Evolutionary conservation across 2,113 vertebrate species (phyloP), one percentile per base, ranked within the genome.

Genomic region (Chionodraco myersi): DNA sequence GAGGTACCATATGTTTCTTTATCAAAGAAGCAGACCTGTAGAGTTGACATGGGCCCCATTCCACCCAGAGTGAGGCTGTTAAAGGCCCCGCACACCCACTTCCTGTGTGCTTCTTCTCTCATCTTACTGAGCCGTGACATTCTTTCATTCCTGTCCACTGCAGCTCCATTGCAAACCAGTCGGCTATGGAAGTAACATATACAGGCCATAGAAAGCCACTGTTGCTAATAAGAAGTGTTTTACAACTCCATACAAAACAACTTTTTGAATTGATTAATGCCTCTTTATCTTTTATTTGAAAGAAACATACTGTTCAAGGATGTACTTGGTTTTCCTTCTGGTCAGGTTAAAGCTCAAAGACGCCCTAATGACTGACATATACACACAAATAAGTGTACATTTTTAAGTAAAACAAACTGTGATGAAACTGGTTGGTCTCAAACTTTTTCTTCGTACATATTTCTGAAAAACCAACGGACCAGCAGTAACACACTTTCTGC

Each of bases 71-170:
- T 77, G 56, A 80, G 75, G 58, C 65, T 59, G 62, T 75, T 76
- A 80, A 83, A 84, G 79, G 74, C 49, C 47, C 51, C 0, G 6
- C 66, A 72, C 69, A 80, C 76, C 62, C 75, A 72, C 70, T 87
- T 86, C 86, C 85, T 83, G 74, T 84, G 62, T 65, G 65, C 63
- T 64, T 72, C 82, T 81, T 87, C 83, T 86, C 74, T 82, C 61
- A 80, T 86, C 65, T 87, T 74, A 80, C 81, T 68, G 77, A 88
- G 74, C 80, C 62, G 12, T 69, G 77, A 80, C 88, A 67, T 81
- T 84, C 88, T 89, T 89, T 83, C 75, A 90, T 87, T 85, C 80
- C 58, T 49, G 34, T 72, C 79, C 84, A n/a, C 68, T 60, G 71
- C 54, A 49, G 54, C 76, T 72, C 57, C 51, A 52, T 45, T n/a